Evolutionary conservation across 2,797 vertebrate species (phyloP).

Genomic region (Melanotaenia parkinsoni): DNA sequence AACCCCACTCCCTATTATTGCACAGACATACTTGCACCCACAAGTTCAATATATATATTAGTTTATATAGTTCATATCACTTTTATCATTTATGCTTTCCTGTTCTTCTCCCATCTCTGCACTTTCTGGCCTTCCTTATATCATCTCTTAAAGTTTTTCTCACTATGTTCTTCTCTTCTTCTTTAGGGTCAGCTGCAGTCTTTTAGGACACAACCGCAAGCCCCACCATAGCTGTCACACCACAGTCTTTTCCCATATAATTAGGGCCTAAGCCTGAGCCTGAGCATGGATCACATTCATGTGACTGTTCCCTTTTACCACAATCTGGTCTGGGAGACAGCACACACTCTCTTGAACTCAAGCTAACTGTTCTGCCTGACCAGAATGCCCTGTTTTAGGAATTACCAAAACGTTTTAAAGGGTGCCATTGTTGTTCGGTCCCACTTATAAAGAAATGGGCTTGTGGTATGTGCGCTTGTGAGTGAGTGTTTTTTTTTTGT

Average conservation of each 20-base stretch:
- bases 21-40: constrained; percentile 16
- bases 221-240: constrained; percentile 80
- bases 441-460: constrained; percentile 35
- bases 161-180: constrained; percentile 55
- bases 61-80: not conserved
- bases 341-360: constrained; percentile 76
- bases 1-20: constrained; percentile 52
- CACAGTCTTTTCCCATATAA: constrained; percentile 83
- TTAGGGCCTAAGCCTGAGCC: constrained; percentile 81
- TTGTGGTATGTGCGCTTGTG: constrained; percentile 44
- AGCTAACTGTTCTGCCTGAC: constrained; percentile 75
- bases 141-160: constrained; percentile 51
- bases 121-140: constrained; percentile 22
- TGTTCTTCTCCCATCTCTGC: not conserved
- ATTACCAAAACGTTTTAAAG: constrained; percentile 69
- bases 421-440: constrained; percentile 60
- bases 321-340: constrained; percentile 79
- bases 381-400: constrained; percentile 68
- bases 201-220: constrained; percentile 78
- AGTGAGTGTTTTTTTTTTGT: not conserved
- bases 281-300: constrained; percentile 82
- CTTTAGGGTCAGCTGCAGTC: constrained; percentile 75
- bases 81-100: constrained; percentile 7
- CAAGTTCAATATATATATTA: not conserved
- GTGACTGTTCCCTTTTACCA: constrained; percentile 80